Percentiles rank a stretch among this genome's conserved stretches.
Evolutionary conservation across 2,797 vertebrate genomes (phyloP).

Genomic region (Numenius phaeopus): DNA sequence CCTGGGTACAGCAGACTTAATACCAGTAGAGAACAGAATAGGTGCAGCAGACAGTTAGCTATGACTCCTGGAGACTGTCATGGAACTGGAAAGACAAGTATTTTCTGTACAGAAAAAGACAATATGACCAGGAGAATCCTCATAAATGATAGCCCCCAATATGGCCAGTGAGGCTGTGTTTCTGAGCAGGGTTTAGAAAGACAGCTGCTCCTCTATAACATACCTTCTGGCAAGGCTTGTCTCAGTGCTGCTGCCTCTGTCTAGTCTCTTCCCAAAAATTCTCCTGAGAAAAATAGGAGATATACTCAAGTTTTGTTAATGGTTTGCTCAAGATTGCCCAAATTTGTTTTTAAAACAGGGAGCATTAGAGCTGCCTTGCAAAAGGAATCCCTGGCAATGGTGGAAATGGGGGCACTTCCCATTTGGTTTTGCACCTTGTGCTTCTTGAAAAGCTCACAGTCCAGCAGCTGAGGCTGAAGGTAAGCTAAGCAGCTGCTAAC

Average conservation of each 20-base stretch:
- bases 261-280: neutral
- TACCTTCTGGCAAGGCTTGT: neutral
- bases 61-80: neutral
- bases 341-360: neutral
- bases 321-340: neutral
- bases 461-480: neutral
- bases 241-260: neutral
- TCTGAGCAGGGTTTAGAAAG: neutral
- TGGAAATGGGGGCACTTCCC: neutral
- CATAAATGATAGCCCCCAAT: neutral
- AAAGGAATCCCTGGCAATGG: neutral
- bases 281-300: neutral
- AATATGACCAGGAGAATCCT: neutral
- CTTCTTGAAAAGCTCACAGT: neutral
- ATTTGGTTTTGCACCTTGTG: neutral
- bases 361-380: neutral
- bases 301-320: neutral
- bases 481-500: neutral
- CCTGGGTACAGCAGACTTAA: neutral
- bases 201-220: neutral
- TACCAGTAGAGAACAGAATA: neutral
- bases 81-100: neutral
- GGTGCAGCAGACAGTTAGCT: neutral
- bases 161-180: neutral
- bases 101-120: neutral